Percentiles rank a stretch among this genome's conserved stretches.
These are phyloP conservation scores for Knipowitschia caucasica DNA, from an alignment of 2,797 vertebrate genomes.

Conservation along the genomic window DNA sequence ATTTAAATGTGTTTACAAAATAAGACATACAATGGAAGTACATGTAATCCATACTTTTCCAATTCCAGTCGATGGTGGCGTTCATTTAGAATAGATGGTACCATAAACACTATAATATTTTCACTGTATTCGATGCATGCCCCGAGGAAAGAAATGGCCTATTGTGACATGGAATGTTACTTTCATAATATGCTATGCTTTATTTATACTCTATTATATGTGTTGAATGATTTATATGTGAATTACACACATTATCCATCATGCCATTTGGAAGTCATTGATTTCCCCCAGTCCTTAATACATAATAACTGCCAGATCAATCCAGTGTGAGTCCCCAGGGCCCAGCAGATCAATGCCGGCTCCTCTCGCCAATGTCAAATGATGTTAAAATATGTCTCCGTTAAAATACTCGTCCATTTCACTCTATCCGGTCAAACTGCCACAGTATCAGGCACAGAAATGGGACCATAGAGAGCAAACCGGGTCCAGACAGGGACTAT, in stretches of 20 bases:
- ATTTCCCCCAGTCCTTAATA: conserved; percentile 36
- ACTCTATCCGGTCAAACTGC: conserved; percentile 23
- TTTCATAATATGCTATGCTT: neutral
- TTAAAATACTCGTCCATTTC: conserved; percentile 47
- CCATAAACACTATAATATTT: too few species aligned
- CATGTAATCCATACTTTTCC: too few species aligned
- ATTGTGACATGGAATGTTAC: neutral
- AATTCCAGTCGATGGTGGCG: too few species aligned
- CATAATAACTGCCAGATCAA: conserved; percentile 49
- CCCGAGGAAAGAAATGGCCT: neutral
- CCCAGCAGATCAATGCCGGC: conserved; percentile 47
- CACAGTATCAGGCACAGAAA: conserved; percentile 15
- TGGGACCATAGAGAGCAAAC: too few species aligned
- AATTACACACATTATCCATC: conserved; percentile 38
- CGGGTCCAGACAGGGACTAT: too few species aligned
- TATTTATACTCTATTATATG: conserved; percentile 10
- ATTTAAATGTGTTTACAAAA: too few species aligned
- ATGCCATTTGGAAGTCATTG: conserved; percentile 46
- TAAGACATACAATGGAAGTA: too few species aligned
- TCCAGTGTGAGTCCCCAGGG: conserved; percentile 20
- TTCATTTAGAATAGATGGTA: too few species aligned
- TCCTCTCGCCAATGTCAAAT: conserved; percentile 47
- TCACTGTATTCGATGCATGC: neutral
- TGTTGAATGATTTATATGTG: conserved; percentile 20
- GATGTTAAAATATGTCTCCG: conserved; percentile 36